Evolutionary conservation across 2,113 vertebrate species (phyloP).

Genomic region (Alethe diademata): DNA sequence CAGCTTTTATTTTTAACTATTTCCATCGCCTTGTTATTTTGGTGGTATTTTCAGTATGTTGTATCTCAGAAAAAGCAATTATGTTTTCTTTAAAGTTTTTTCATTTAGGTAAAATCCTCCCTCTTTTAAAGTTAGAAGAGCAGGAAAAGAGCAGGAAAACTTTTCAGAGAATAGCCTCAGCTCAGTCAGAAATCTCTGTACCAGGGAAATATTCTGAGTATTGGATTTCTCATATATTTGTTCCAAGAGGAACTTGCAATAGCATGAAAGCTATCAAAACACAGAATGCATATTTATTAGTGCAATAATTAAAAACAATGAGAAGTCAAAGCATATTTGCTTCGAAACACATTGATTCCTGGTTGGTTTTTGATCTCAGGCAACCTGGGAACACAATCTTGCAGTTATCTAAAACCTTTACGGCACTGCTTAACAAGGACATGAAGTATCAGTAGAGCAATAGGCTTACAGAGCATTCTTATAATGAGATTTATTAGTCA

Average conservation of each 20-base stretch:
- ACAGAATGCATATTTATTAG: background rate
- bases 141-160: background rate
- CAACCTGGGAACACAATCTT: background rate
- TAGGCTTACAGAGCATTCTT: background rate
- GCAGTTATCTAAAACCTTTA: background rate
- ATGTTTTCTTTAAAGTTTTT: background rate
- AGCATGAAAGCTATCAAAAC: background rate
- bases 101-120: background rate
- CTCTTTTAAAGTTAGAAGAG: background rate
- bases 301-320: background rate
- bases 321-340: background rate
- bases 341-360: background rate
- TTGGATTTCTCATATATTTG: background rate
- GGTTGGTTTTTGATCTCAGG: background rate
- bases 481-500: background rate
- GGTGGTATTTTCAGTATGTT: background rate
- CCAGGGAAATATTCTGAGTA: background rate
- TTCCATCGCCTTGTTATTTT: background rate
- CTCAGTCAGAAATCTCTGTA: background rate
- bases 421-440: background rate
- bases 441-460: background rate
- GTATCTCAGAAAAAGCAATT: background rate
- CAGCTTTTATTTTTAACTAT: background rate
- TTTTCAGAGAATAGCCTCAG: background rate
- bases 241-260: background rate